Percentiles rank a stretch among this genome's conserved stretches.
Conservation (phyloP, 2,888 invertebrate species). For the Scrobipalpa atriplicella region DNA sequence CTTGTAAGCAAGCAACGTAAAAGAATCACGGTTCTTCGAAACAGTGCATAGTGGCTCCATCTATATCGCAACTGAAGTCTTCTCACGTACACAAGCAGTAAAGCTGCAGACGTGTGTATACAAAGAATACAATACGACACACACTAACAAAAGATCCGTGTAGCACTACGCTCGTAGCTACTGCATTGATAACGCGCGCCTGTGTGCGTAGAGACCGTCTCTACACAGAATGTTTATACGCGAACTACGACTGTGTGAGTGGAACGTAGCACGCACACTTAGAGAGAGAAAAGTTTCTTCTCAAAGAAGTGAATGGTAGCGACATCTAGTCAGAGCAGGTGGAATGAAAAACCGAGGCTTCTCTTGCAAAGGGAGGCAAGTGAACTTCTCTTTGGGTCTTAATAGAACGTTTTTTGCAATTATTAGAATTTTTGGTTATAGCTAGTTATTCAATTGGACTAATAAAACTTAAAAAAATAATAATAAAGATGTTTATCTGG, state of each 20-base stretch:
- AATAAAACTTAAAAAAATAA: not conserved
- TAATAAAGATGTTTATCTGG: too few relatives aligned
- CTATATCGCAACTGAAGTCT: not conserved
- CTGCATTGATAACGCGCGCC: slow-evolving; percentile 28
- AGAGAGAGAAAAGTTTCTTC: slow-evolving; percentile 54
- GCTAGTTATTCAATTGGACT: not conserved
- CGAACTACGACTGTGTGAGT: slow-evolving; percentile 43
- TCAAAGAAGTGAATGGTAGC: slow-evolving; percentile 57
- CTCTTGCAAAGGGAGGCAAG: slow-evolving; percentile 53
- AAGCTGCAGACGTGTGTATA: not conserved
- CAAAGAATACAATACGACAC: slow-evolving; percentile 28
- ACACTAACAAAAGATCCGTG: slow-evolving; percentile 7
- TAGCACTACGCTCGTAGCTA: slow-evolving; percentile 28
- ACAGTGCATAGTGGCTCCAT: slow-evolving; percentile 20
- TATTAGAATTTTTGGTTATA: slow-evolving; percentile 1
- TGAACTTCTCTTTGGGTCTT: slow-evolving; percentile 36
- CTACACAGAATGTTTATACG: slow-evolving; percentile 41
- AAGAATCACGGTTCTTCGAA: not conserved
- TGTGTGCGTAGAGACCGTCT: slow-evolving; percentile 47
- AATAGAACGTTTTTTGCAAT: not conserved
- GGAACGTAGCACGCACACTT: slow-evolving; percentile 47
- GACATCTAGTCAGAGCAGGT: slow-evolving; percentile 63
- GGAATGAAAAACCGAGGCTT: slow-evolving; percentile 50
- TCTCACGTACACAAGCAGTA: not conserved
- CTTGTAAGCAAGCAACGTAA: not conserved